phyloP scores from a whole-genome alignment of 1,140 invertebrate species.

The Dreissena polymorpha region DNA sequence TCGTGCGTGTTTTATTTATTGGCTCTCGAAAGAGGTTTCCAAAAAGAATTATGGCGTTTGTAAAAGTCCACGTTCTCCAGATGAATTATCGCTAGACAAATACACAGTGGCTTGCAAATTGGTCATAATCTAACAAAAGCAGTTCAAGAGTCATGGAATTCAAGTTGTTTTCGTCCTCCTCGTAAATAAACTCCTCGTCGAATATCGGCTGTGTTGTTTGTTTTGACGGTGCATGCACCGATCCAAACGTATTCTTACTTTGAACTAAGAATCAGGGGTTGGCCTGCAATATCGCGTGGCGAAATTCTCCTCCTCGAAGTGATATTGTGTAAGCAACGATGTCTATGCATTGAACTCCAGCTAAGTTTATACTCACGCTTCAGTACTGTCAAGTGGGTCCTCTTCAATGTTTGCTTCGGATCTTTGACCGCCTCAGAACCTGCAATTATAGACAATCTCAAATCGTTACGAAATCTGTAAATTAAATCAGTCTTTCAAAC shows the following conservation, averaged over 20 bases:
- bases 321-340: constrained; percentile 70
- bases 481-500: too few species aligned
- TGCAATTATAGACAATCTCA: constrained; percentile 40
- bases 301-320: constrained; percentile 75
- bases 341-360: constrained; percentile 74
- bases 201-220: constrained; percentile 82
- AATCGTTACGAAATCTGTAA: too few species aligned
- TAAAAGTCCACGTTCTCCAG: constrained; percentile 72
- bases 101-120: constrained; percentile 76
- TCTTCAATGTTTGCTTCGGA: constrained; percentile 72
- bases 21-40: constrained; percentile 71
- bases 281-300: constrained; percentile 70
- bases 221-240: constrained; percentile 69
- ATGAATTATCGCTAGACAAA: constrained; percentile 72
- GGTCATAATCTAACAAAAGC: constrained; percentile 75
- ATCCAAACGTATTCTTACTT: constrained; percentile 71
- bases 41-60: constrained; percentile 70
- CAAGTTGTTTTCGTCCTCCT: constrained; percentile 67
- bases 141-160: constrained; percentile 73
- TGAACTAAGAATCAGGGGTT: constrained; percentile 75
- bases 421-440: constrained; percentile 65
- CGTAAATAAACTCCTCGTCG: constrained; percentile 79
- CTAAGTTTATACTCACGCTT: too few species aligned
- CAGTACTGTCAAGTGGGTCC: constrained; percentile 73
- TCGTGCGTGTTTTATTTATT: too few species aligned